Evolutionary conservation across 2,888 invertebrate species (phyloP).

Genomic region (Polyommatus icarus): DNA sequence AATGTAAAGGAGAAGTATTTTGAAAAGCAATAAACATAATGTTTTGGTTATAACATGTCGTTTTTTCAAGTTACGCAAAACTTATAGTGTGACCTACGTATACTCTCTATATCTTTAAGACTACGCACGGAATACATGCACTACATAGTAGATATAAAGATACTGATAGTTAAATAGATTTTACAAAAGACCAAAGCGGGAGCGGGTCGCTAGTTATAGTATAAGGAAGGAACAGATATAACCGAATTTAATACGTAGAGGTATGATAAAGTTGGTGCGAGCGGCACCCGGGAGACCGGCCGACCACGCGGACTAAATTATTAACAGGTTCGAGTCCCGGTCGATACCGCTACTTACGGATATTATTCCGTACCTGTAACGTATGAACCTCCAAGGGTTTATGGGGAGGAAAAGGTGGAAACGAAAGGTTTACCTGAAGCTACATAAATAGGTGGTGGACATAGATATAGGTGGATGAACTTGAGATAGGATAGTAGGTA

Average conservation of each 20-base stretch:
- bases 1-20: too few relatives aligned
- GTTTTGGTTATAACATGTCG: too few relatives aligned
- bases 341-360: conserved; percentile 39
- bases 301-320: conserved; percentile 59
- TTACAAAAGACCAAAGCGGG: too few relatives aligned
- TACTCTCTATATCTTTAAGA: too few relatives aligned
- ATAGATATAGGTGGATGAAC: not conserved
- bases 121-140: too few relatives aligned
- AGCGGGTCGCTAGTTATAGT: too few relatives aligned
- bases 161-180: too few relatives aligned
- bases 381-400: not conserved
- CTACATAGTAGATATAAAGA: too few relatives aligned
- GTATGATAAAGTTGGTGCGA: conserved; percentile 14
- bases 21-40: too few relatives aligned
- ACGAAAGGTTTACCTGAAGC: not conserved
- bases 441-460: not conserved
- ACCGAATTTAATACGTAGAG: conserved; percentile 10
- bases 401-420: not conserved
- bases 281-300: conserved; percentile 56
- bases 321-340: conserved; percentile 49
- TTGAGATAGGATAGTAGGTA: not conserved
- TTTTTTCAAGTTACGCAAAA: too few relatives aligned
- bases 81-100: too few relatives aligned
- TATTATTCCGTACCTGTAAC: conserved; percentile 17
- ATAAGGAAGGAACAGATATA: not conserved